These are phyloP conservation scores for Entelurus aequoreus DNA, from an alignment of 2,113 vertebrate species.

Conservation along the genomic window DNA sequence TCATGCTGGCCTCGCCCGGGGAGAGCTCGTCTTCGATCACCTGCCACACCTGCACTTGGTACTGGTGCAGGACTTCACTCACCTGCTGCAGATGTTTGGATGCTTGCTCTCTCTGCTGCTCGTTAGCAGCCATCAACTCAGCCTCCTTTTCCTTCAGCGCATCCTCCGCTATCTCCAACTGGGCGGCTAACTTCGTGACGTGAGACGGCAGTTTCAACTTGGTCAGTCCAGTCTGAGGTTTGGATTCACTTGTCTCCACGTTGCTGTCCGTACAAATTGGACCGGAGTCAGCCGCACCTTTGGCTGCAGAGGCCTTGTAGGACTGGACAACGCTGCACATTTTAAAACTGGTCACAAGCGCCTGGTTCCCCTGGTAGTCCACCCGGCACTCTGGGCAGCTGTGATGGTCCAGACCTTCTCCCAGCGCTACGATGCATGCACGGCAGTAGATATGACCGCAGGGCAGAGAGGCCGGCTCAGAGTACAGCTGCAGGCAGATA, in stretches of 20 bases:
- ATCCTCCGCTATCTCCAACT: conserved; percentile 51
- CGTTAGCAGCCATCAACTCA: conserved; percentile 33
- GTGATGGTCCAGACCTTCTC: conserved; percentile 45
- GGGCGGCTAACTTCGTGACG: conserved; percentile 50
- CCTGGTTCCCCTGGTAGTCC: conserved; percentile 28
- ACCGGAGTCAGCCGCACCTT: background rate
- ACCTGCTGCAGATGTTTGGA: conserved; percentile 48
- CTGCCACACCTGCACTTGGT: conserved; percentile 37
- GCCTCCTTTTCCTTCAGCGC: conserved; percentile 40
- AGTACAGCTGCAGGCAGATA: conserved; percentile 63
- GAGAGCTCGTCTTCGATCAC: conserved; percentile 55
- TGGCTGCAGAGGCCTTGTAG: conserved; percentile 25
- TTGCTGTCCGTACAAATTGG: no score
- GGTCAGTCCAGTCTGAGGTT: conserved; percentile 20
- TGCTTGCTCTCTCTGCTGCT: conserved; percentile 47
- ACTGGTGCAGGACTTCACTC: conserved; percentile 34
- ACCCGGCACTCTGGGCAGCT: conserved; percentile 68
- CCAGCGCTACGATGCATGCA: conserved; percentile 60
- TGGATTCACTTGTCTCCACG: background rate
- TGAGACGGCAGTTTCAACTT: conserved; percentile 54
- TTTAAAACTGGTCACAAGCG: conserved; percentile 56
- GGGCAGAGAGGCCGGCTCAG: conserved; percentile 56
- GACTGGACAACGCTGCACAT: conserved; percentile 58
- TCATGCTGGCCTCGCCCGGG: conserved; percentile 43
- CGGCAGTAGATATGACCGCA: conserved; percentile 67